phyloP scores from a whole-genome alignment of 1,140 invertebrate species.

The Pseudachorutes palmiensis region DNA sequence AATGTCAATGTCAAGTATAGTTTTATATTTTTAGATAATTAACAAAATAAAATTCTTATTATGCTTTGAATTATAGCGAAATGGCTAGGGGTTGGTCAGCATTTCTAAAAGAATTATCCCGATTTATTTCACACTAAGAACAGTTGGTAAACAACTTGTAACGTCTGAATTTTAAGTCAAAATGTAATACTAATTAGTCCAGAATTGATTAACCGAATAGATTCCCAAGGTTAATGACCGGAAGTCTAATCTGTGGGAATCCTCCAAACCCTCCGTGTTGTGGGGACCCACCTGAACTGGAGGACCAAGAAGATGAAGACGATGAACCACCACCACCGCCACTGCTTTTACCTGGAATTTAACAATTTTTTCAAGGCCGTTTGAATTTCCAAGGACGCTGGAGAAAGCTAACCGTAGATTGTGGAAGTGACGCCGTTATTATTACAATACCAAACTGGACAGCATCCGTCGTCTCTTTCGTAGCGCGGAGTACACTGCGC shows the following conservation, averaged over 20 bases:
- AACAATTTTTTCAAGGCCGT: not conserved
- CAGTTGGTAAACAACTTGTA: too few species aligned
- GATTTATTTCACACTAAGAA: too few species aligned
- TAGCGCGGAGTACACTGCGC: constrained; percentile 17
- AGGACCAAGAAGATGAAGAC: not conserved
- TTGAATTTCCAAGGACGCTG: not conserved
- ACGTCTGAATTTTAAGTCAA: too few species aligned
- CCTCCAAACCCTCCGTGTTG: not conserved
- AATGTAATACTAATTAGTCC: too few species aligned
- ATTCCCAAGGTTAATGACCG: not conserved
- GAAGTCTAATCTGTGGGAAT: not conserved
- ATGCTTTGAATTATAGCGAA: too few species aligned
- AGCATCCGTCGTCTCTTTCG: constrained; percentile 18
- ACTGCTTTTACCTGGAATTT: not conserved
- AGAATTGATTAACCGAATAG: not conserved
- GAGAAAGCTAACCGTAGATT: constrained; percentile 6
- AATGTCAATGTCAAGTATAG: too few species aligned
- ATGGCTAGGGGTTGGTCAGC: too few species aligned
- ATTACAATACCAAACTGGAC: constrained; percentile 22
- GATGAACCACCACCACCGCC: not conserved
- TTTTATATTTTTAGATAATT: too few species aligned
- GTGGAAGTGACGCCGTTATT: constrained; percentile 8
- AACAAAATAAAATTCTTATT: too few species aligned
- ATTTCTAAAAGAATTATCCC: too few species aligned
- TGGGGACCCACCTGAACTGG: not conserved